Percentiles rank a stretch among this genome's conserved stretches.
These are phyloP conservation scores for Slavum lentiscoides DNA, from an alignment of 2,888 invertebrate genomes.

Conservation along the genomic window DNA sequence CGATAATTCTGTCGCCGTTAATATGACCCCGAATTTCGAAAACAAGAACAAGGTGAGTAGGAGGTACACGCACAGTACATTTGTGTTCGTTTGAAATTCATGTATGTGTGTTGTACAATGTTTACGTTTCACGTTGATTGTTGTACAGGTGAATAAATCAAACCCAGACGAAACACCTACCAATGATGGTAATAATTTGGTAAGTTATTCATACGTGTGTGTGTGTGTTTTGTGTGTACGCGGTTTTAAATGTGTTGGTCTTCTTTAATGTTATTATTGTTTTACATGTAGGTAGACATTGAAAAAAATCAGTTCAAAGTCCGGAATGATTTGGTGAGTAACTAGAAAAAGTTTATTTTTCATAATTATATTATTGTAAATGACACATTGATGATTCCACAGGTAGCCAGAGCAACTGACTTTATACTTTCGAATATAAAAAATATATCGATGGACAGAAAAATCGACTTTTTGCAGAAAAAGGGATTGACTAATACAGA, in stretches of 20 bases:
- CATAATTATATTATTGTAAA: neutral
- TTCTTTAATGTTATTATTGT: neutral
- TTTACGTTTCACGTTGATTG: neutral
- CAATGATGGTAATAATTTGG: neutral
- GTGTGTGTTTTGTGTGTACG: neutral
- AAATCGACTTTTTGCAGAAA: conserved; percentile 7
- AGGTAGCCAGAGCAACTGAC: conserved; percentile 33
- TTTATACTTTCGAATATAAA: neutral
- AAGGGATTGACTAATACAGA: conserved; percentile 33
- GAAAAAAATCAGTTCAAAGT: neutral
- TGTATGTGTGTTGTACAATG: neutral
- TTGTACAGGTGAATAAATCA: neutral
- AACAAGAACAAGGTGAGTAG: neutral
- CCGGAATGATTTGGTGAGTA: neutral
- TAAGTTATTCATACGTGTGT: conserved; percentile 3
- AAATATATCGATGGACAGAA: neutral
- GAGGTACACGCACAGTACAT: neutral
- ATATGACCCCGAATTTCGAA: neutral
- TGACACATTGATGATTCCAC: neutral
- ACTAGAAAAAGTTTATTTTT: too few relatives aligned
- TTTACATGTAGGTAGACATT: neutral
- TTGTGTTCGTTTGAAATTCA: neutral
- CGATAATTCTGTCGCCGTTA: neutral
- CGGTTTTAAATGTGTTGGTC: neutral
- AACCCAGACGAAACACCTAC: neutral